Evolutionary conservation across 64 coral and sea anemone genomes (phyloP).

Genomic region (Acropora tenuis): DNA sequence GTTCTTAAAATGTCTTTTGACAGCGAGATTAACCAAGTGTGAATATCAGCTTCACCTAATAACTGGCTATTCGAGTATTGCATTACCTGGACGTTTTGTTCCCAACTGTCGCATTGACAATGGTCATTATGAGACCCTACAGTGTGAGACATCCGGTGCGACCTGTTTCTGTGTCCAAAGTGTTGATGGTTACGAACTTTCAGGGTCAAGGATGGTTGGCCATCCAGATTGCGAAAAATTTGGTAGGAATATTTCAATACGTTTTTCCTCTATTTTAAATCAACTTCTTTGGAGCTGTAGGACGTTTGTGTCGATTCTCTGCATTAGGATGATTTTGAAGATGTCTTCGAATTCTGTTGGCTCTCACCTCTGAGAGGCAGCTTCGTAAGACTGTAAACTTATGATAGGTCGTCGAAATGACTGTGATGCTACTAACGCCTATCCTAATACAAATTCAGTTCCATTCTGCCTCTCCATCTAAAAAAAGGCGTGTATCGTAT

Average conservation of each 20-base stretch:
- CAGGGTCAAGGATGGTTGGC: conserved; percentile 34
- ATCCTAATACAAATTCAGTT: background rate
- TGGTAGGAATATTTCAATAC: background rate
- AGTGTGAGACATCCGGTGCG: conserved; percentile 45
- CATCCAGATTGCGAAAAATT: conserved; percentile 52
- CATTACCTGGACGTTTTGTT: conserved; percentile 36
- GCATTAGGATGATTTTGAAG: too few relatives aligned
- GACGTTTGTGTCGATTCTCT: too few relatives aligned
- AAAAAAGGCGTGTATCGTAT: too few relatives aligned
- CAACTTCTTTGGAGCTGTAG: too few relatives aligned
- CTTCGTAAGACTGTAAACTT: too few relatives aligned
- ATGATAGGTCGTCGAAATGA: too few relatives aligned
- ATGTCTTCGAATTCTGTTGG: too few relatives aligned
- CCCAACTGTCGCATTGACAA: conserved; percentile 54
- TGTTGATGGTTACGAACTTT: conserved; percentile 38
- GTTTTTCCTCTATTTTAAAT: too few relatives aligned
- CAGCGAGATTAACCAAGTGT: conserved; percentile 54
- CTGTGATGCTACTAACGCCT: too few relatives aligned
- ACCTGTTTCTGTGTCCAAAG: conserved; percentile 58
- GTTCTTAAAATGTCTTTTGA: background rate
- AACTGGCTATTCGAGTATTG: conserved; percentile 56
- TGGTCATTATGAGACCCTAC: conserved; percentile 57
- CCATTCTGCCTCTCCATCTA: too few relatives aligned
- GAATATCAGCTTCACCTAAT: conserved; percentile 49
- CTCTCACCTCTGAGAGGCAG: too few relatives aligned